Evolutionary conservation across 2,113 vertebrate genomes (phyloP), one percentile per base, ranked within the genome.

Genomic region (Tragulus kanchil): DNA sequence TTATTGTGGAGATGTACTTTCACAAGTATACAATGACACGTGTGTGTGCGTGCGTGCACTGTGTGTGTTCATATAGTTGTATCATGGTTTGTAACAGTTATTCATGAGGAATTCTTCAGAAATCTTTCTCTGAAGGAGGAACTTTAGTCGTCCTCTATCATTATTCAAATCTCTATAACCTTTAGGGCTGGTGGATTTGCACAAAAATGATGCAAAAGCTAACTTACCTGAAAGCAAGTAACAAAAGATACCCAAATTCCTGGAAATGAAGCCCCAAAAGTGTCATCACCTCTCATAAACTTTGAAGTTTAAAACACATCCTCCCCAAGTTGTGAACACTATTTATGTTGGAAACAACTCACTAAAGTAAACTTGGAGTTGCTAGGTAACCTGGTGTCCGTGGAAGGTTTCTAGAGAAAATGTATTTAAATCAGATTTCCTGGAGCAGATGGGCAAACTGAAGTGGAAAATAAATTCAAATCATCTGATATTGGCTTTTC

Each of bases 391-490:
- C 95, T 93, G 90, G 88, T 59, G 92, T 81, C 75, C 69, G 59
- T 95, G 92, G 96, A 97, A 97, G 94, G 92, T 93, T 79, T 93
- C 94, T 96, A 95, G 97, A 97, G 96, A 95, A 97, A 97, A 95
- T 96, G 81, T 93, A 97, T 97, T 98, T 97, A 96, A 97, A 97
- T 97, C 95, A 95, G 92, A 96, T 91, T 97, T 98, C 95, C 95
- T 97, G 52, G 61, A 97, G 96, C 96, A 98, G 97, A 97, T 97
- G 95, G 94, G 82, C 82, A 97, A 96, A 97, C 54, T 96, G 94
- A 98, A 97, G 96, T 95, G 96, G 95, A 97, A 97, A 98, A 96
- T 90, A 96, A 97, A 97, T 97, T 97, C 95, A 95, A 96, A 97
- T 97, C 77, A 90, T 96, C 64, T 86, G 92, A 90, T 96, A 96